Percentiles rank a stretch among this genome's conserved stretches.
phyloP scores from a whole-genome alignment of 2,113 vertebrate species.

The Mystacornis crossleyi region DNA sequence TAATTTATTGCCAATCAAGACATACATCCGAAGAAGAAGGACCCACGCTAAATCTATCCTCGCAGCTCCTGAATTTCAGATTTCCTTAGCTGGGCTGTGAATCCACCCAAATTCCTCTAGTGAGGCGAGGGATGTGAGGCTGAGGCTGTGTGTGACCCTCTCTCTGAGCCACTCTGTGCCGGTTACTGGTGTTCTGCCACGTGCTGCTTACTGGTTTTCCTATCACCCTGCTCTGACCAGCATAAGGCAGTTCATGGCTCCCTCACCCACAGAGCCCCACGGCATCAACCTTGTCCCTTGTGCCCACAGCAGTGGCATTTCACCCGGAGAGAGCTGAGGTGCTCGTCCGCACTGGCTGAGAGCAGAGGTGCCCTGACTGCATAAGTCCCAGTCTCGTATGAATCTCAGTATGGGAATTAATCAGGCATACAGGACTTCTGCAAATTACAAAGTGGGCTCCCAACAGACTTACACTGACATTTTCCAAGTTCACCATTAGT shows the following conservation, averaged over 20 bases:
- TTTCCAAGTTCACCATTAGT: not conserved
- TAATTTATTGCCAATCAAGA: not conserved
- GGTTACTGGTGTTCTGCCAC: not conserved
- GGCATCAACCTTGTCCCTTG: not conserved
- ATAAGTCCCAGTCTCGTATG: rapidly evolving
- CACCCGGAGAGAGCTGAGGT: not conserved
- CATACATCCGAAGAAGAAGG: not conserved
- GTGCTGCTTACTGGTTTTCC: not conserved
- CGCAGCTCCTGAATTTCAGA: not conserved
- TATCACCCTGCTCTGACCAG: not conserved
- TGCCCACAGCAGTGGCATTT: not conserved
- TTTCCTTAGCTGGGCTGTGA: not conserved
- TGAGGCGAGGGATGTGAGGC: rapidly evolving
- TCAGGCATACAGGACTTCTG: not conserved
- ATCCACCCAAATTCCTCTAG: not conserved
- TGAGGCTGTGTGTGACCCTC: not conserved
- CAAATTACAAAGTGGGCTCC: not conserved
- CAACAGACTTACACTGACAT: not conserved
- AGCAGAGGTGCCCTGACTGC: too few relatives aligned
- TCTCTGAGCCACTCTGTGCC: not conserved
- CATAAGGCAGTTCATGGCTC: not conserved
- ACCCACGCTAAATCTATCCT: not conserved
- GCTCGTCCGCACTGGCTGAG: not conserved
- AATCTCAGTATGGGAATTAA: not conserved
- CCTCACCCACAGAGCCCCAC: not conserved